Evolutionary conservation across 2,888 invertebrate species (phyloP), one percentile per base, ranked within the genome.

Genomic region (Noctua janthe): DNA sequence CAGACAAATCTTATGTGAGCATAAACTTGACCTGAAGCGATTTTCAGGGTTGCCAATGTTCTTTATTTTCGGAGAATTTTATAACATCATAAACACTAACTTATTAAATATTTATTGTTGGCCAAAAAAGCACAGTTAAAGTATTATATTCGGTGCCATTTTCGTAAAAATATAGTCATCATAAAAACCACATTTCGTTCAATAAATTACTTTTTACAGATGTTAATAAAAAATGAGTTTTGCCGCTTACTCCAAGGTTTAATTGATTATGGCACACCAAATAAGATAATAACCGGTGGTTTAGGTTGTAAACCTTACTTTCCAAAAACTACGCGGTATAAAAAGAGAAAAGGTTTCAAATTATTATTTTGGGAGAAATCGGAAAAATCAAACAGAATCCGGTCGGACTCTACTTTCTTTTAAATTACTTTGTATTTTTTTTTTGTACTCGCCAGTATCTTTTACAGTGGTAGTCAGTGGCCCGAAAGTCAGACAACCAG

Each of bases 151-250:
- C 17, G 43, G 20, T 35, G 62, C 43, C 35, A 15, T 23, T 23
- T 66, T 54, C 51, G 15, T 59, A 47, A 56, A 72, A 4, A 49
- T 73, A 73, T 51, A 49, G 81, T 51, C 49, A 35, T 23, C 39
- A 80, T 82, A 80, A 82, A 84, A 82, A 78, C n/a, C 51, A 83
- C 35, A 82, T 64, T 80, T 70, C 13, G 35, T 47, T 17, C 64
- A 56, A 56, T 80, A 85, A 82, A 71, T 80, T 59, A 51, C 7
- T n/a, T 66, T 80, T 84, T 69, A 80, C 56, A 73, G 62, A 69
- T 64, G 29, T 43, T 70, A 56, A 71, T 84, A 72, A 79, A 72
- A 62, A 49, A 29, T 17, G 5, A 69, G 4, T 71, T 62, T 62
- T 39, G 54, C 7, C 4, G 39, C n/a, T 84, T 49, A 80, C 54